Conservation (phyloP, 2,888 invertebrate species). For the Stegophylla sp. region DNA sequence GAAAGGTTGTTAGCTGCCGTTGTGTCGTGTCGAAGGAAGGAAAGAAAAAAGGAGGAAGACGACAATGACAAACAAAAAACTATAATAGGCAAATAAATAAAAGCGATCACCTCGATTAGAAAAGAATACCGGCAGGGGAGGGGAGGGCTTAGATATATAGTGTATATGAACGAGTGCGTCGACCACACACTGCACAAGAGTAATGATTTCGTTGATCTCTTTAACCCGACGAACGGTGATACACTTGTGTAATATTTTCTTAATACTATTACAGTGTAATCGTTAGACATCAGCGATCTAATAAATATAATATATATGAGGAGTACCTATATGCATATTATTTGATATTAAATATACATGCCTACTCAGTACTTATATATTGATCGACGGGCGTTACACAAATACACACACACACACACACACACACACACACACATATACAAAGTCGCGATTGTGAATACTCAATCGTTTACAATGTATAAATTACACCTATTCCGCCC, state of each 20-base stretch:
- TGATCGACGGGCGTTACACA: too few species aligned
- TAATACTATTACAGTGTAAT: conserved; percentile 3
- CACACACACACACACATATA: background rate
- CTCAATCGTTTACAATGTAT: conserved; percentile 12
- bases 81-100: conserved; percentile 20
- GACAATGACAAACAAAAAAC: background rate
- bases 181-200: conserved; percentile 41
- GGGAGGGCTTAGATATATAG: background rate
- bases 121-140: background rate
- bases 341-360: background rate
- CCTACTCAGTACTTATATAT: too few species aligned
- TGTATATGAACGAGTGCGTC: conserved; percentile 4
- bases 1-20: conserved; percentile 45
- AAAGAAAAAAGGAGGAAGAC: background rate
- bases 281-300: too few species aligned
- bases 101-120: conserved; percentile 43
- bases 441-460: conserved; percentile 37
- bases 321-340: background rate
- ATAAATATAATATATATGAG: background rate
- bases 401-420: conserved; percentile 1
- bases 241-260: conserved; percentile 25
- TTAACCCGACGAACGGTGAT: conserved; percentile 19
- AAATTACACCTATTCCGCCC: background rate
- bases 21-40: conserved; percentile 37
- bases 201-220: conserved; percentile 57